Percentiles rank a stretch among this genome's conserved stretches.
phyloP scores from a whole-genome alignment of 2,113 vertebrate genomes.

The Epinephelus lanceolatus region DNA sequence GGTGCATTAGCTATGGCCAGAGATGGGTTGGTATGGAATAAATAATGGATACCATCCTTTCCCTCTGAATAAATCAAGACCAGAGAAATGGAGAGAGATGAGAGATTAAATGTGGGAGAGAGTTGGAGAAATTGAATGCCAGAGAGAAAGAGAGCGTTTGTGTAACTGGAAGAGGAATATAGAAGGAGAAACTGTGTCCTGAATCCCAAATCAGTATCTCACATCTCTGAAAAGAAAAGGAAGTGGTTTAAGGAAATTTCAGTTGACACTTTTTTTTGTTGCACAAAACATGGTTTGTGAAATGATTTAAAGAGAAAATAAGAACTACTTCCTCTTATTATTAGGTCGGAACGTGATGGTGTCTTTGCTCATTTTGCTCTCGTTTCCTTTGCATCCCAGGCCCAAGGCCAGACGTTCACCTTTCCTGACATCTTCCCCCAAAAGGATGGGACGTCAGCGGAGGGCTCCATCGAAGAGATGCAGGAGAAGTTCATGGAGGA shows the following conservation, averaged over 20 bases:
- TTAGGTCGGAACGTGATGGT: not conserved
- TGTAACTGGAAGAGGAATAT: constrained; percentile 53
- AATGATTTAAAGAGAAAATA: not conserved
- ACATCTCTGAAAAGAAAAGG: not conserved
- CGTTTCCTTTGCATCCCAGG: constrained; percentile 76
- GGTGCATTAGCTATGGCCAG: constrained; percentile 73
- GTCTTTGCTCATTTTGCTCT: constrained; percentile 4
- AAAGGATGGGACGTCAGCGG: constrained; percentile 71
- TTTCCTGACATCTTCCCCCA: constrained; percentile 94
- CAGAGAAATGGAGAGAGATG: constrained; percentile 73
- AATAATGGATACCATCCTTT: constrained; percentile 83
- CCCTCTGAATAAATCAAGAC: constrained; percentile 83
- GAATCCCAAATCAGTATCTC: constrained; percentile 55
- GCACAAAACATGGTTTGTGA: not conserved
- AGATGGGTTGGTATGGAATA: constrained; percentile 78
- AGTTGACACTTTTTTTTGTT: not conserved
- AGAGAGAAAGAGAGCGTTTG: constrained; percentile 57
- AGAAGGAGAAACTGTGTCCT: constrained; percentile 48
- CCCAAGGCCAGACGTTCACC: constrained; percentile 91
- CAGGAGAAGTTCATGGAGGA: constrained; percentile 86
- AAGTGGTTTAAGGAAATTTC: constrained; percentile 8
- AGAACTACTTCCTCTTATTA: not conserved
- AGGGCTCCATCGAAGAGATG: constrained; percentile 82
- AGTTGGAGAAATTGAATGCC: constrained; percentile 66
- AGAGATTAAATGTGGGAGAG: constrained; percentile 70